A percentile compares a stretch with the other conserved stretches of the same genome.
phyloP scores from a whole-genome alignment of 2,113 vertebrate species.

The Prinia subflava region DNA sequence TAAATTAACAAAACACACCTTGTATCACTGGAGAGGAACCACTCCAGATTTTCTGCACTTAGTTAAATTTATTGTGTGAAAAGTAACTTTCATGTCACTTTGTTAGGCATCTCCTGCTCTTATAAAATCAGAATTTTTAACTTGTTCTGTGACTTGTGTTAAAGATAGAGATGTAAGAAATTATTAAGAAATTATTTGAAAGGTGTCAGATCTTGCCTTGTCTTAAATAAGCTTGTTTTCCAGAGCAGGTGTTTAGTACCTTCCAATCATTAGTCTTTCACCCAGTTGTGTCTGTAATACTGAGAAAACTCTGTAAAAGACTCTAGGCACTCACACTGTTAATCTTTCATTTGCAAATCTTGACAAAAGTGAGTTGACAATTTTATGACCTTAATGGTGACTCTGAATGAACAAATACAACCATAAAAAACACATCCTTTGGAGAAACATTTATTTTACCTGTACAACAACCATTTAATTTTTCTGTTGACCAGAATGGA shows the following conservation, averaged over 20 bases:
- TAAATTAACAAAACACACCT: not conserved
- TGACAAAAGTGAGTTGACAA: not conserved
- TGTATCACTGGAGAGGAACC: not conserved
- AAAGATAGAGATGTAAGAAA: not conserved
- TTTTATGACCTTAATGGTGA: not conserved
- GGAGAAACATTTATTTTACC: not conserved
- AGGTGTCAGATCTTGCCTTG: not conserved
- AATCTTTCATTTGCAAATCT: not conserved
- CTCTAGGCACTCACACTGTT: not conserved
- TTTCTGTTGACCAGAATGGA: not conserved
- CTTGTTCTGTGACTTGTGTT: not conserved
- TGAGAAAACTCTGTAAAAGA: not conserved
- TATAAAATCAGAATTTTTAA: not conserved
- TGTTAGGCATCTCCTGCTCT: not conserved
- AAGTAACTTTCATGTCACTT: not conserved
- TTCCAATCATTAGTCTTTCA: not conserved
- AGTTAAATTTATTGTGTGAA: not conserved
- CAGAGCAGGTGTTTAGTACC: not conserved
- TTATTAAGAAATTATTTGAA: not conserved
- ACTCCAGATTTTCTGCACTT: not conserved
- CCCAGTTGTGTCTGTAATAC: not conserved
- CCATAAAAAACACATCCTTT: not conserved
- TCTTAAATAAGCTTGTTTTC: not conserved
- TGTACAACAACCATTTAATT: not conserved
- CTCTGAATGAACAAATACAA: not conserved